These are phyloP conservation scores for Agapostemon virescens DNA, from an alignment of 2,888 invertebrate species.

Conservation along the genomic window DNA sequence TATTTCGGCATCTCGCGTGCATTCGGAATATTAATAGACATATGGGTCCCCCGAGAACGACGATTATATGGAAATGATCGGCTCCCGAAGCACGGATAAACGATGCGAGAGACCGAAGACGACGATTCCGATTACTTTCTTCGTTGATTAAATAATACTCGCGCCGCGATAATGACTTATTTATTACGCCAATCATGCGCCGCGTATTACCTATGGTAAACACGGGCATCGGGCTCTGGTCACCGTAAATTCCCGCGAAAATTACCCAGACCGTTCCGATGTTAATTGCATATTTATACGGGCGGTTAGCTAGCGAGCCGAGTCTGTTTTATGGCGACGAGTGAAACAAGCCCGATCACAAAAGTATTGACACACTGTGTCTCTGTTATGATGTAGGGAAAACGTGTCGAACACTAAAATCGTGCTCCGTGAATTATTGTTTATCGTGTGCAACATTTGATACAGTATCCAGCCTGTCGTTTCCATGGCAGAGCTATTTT, in stretches of 20 bases:
- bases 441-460: not conserved
- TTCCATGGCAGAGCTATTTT: not conserved
- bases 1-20: conserved; percentile 80
- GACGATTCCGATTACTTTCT: conserved; percentile 67
- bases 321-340: conserved; percentile 65
- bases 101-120: conserved; percentile 66
- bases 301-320: conserved; percentile 61
- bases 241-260: conserved; percentile 70
- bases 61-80: conserved; percentile 78
- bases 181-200: conserved; percentile 79
- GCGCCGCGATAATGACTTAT: conserved; percentile 78
- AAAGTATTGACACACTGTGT: not conserved
- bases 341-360: not conserved
- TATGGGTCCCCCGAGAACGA: conserved; percentile 68
- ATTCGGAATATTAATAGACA: conserved; percentile 79
- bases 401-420: not conserved
- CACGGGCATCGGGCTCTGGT: conserved; percentile 62
- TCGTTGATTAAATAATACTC: conserved; percentile 78
- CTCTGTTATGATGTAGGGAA: not conserved
- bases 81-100: conserved; percentile 38
- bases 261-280: conserved; percentile 70
- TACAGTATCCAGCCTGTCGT: not conserved
- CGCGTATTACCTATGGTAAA: conserved; percentile 74
- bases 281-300: conserved; percentile 73
- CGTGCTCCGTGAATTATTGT: not conserved